Base-by-base conservation (phyloP, 92 coral and sea anemone species). In the Zoanthus gigantus region DNA sequence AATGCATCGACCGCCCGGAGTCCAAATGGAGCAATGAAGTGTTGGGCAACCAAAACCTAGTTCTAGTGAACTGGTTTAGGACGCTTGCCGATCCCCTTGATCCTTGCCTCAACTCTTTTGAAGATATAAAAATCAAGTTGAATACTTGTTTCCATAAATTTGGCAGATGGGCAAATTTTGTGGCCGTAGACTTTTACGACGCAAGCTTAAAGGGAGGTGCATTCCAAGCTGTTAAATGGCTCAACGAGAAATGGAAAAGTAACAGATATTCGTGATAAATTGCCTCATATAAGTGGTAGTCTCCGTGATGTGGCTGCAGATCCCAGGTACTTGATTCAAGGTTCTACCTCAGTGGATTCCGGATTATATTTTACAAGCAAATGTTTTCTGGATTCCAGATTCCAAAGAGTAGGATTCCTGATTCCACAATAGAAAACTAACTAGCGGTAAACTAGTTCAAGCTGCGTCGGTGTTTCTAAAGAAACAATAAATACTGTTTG, bases 21-120 rank as follows among this genome's bases (percentile, higher is more conserved):
- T 97, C 99, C 8, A 72, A 86, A 6, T 88, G 84, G 89, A 90
- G 90, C 67, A 88, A 83, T 0, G 88, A 47, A 44, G 57, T 60
- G 77, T 87, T 74, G 88, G 93, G 79, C 52, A 69, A 54, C 53
- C 89, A 96, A 90, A 87, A 91, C 72, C 85, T 97, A 47, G 92
- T 95, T 29, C 92, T 97, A 11, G 91, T 97, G 18, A 97, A 97
- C 77, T 97, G 99, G 99, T 95, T 97, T 76, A 90, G 97, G 29
- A 97, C 99, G 31, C 74, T 86, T 31, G 83, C 94, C 6, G 88
- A 97, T 79, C 94, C 96, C 7, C 82, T 97, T 54, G 54, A 94
- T 65, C 99, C 98, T 13, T 97, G 99, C 78, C 93, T 97, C 30
- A 97, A 97, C 88, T 93, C 98, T 17, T 90, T 89, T 52, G 37